Evolutionary conservation across 2,888 invertebrate species (phyloP).

Genomic region (Calliphora vomitoria): DNA sequence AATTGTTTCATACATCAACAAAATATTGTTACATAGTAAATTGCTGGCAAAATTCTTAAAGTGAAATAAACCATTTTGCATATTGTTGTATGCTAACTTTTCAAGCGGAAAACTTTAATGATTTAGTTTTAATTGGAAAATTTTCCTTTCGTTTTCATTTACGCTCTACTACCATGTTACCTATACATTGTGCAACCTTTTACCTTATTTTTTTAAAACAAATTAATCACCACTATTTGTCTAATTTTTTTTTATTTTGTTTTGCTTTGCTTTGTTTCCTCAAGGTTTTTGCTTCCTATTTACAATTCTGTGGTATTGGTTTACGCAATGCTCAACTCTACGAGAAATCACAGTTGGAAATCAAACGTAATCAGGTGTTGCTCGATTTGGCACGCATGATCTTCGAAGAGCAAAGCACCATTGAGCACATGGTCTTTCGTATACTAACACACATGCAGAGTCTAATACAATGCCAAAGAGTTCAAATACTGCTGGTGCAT

Average conservation of each 20-base stretch:
- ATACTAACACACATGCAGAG: slow-evolving; percentile 97
- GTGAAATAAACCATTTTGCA: neutral
- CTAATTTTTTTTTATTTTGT: slow-evolving; percentile 2
- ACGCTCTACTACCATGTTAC: neutral
- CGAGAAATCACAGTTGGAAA: slow-evolving; percentile 97
- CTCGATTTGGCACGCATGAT: slow-evolving; percentile 98
- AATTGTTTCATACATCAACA: neutral
- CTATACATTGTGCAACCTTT: neutral
- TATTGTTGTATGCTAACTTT: neutral
- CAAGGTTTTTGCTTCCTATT: slow-evolving; percentile 94
- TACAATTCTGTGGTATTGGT: slow-evolving; percentile 98
- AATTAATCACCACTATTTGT: slow-evolving; percentile 29
- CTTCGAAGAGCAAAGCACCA: slow-evolving; percentile 98
- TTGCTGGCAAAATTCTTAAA: neutral
- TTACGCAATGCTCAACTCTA: slow-evolving; percentile 97
- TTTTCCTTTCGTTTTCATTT: slow-evolving; percentile 32
- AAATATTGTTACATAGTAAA: neutral
- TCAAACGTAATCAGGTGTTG: slow-evolving; percentile 97
- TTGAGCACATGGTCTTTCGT: slow-evolving; percentile 96
- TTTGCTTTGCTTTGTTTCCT: neutral
- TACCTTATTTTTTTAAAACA: neutral
- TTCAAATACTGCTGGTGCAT: slow-evolving; percentile 96
- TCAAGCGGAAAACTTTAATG: slow-evolving; percentile 8
- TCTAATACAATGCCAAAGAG: slow-evolving; percentile 96
- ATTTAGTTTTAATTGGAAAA: slow-evolving; percentile 36